These are phyloP conservation scores for Lochmaea crataegi DNA, from an alignment of 2,888 invertebrate species.

Conservation along the genomic window DNA sequence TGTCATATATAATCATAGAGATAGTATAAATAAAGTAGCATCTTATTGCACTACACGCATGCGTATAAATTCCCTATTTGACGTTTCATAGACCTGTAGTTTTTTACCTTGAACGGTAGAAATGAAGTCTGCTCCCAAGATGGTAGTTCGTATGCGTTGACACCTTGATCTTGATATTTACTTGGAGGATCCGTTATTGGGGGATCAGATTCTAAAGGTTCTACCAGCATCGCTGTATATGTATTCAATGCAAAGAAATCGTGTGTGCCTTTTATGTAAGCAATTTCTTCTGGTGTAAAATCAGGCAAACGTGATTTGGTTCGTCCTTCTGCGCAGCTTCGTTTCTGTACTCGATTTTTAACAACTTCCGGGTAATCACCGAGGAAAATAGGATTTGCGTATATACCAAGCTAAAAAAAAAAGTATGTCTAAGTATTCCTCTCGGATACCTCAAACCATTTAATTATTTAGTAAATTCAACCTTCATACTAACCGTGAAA, in stretches of 20 bases:
- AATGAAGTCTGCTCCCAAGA: too few species aligned
- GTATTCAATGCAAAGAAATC: background rate
- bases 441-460: too few species aligned
- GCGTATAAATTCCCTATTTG: too few species aligned
- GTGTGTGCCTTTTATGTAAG: background rate
- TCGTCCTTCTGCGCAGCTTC: background rate
- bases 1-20: too few species aligned
- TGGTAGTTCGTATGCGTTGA: too few species aligned
- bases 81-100: too few species aligned
- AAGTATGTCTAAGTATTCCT: too few species aligned
- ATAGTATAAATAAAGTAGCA: too few species aligned
- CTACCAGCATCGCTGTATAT: background rate
- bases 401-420: background rate
- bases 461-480: background rate
- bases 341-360: background rate
- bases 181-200: too few species aligned
- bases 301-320: background rate
- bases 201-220: background rate
- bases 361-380: background rate
- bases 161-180: too few species aligned
- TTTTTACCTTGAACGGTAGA: too few species aligned
- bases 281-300: background rate
- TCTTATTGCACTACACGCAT: too few species aligned
- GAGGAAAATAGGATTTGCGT: background rate
- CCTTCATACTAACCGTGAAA: background rate